phyloP scores from a whole-genome alignment of 2,888 invertebrate species.

The Zonitis immaculata region DNA sequence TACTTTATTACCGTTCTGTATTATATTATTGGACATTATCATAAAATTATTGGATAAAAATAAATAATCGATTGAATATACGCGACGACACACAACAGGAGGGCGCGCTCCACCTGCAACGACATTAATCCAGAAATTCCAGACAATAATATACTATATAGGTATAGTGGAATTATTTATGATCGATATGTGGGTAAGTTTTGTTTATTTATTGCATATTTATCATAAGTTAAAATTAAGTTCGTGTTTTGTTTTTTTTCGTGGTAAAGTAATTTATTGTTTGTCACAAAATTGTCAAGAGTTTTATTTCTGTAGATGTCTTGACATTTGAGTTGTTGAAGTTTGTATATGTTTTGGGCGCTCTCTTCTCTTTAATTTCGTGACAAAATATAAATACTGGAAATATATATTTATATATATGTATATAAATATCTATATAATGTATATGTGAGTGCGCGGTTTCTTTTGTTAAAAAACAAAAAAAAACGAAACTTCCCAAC shows the following conservation, averaged over 20 bases:
- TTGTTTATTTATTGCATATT: too few relatives aligned
- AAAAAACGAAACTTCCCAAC: conserved; percentile 20
- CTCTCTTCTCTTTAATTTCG: too few relatives aligned
- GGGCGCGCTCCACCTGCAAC: background rate
- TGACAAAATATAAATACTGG: conserved; percentile 32
- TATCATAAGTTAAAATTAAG: too few relatives aligned
- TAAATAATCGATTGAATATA: too few relatives aligned
- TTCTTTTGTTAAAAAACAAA: too few relatives aligned
- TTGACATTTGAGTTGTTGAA: background rate
- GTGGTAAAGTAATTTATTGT: background rate
- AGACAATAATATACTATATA: background rate
- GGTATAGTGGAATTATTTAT: background rate
- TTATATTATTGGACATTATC: too few relatives aligned
- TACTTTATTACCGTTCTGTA: too few relatives aligned
- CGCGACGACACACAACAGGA: background rate
- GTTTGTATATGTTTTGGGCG: conserved; percentile 17
- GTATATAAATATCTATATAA: too few relatives aligned
- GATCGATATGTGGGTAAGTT: background rate
- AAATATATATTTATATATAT: conserved; percentile 23
- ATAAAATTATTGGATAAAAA: too few relatives aligned
- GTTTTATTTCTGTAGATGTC: conserved; percentile 3
- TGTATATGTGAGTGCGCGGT: too few relatives aligned
- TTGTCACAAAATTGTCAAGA: background rate
- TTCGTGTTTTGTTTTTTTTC: too few relatives aligned
- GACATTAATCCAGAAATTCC: background rate